Base-by-base conservation (phyloP, 1,140 invertebrate species). In the Leptinotarsa lineolata region DNA sequence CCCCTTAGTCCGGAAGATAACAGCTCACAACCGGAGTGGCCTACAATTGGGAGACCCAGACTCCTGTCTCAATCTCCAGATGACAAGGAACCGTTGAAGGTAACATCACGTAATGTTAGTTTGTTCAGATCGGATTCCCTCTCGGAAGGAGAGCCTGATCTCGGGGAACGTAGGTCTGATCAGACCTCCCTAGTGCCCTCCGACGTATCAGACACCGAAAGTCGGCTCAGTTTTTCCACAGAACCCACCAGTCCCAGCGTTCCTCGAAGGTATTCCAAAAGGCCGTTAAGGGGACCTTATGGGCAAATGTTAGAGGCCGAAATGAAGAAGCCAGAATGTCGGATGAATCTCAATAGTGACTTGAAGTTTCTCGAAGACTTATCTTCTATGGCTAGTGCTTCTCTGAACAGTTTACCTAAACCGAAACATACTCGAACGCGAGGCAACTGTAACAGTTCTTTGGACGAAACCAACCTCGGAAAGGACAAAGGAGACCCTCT, bases 231-330 rank as follows among this genome's bases (percentile, higher is more conserved):
- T 69, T 76, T 77, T n/a, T 81, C 72, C 65, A 81, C 69, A 60
- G 77, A 75, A 64, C 74, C 76, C 48, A 80, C 72, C 64, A 76
- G 73, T 71, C 77, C 76, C n/a, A 80, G 84, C 54, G 85, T 85
- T 68, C 85, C 86, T 22, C 83, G 85, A 69, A 82, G 92, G 4
- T 94, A 92, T 79, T 91, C 90, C 12, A 93, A 94, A 82, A 85
- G 92, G 18, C 92, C 92, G 0, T 84, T 94, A 1, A 86, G 93
- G 20, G 93, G 93, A 6, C 93, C 93, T 4, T 94, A 94, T 79
- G 92, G 92, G 0, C 91, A 93, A 82, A 94, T 94, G 92, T 85
- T 94, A 15, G 93, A 94, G 82, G 91, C 92, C 2, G 92, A 94
- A 84, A 93, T 94, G 90, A 92, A 91, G 65, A 92, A 92, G 81